Base-by-base conservation (phyloP, 2,113 vertebrate genomes). In the Baryphthengus martii region DNA sequence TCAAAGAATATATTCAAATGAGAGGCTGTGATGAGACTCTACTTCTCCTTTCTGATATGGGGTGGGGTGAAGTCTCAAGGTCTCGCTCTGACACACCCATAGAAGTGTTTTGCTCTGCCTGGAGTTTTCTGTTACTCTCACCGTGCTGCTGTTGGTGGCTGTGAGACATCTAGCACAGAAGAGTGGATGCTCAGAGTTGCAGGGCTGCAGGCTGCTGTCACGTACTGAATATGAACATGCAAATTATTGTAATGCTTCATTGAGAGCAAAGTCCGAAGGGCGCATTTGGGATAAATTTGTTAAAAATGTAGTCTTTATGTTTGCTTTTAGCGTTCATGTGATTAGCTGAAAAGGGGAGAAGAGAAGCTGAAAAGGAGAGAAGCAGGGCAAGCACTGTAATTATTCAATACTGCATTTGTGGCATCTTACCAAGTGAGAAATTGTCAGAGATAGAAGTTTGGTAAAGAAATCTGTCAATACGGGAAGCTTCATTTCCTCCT, bases 401-500 rank as follows among this genome's bases (percentile, higher is more conserved):
- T 87, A 40, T 42, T 76, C 58, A 70, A 1, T 62, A 23, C 21
- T 70, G 23, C 16, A 7, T 3, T 3, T 58, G 55, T 85, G 74
- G 74, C 63, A 71, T 39, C 17, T 4, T 37, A 71, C 29, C 6
- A 25, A 71, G 26, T 23, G 42, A 67, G 26, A 76, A 74, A 31
- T 6, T n/a, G 59, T 67, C 59, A 44, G 31, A 84, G 72, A 35
- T 0, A 21, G 42, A 72, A 66, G 7, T 59, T 59, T 18, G 19
- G 55, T 53, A 10, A 85, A 90, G 47, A 71, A 90, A 71, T 63
- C 55, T 71, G 39, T 81, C 62, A 21, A 40, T 92, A 35, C 50
- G 29, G 33, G 58, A 83, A 94, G 50, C 50, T 39, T 88, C 23
- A 26, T 40, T 88, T 96, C 79, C 45, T 77, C 33, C 15, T 76